Base-by-base conservation (phyloP, 1,140 invertebrate genomes). In the Drosophila ananassae region DNA sequence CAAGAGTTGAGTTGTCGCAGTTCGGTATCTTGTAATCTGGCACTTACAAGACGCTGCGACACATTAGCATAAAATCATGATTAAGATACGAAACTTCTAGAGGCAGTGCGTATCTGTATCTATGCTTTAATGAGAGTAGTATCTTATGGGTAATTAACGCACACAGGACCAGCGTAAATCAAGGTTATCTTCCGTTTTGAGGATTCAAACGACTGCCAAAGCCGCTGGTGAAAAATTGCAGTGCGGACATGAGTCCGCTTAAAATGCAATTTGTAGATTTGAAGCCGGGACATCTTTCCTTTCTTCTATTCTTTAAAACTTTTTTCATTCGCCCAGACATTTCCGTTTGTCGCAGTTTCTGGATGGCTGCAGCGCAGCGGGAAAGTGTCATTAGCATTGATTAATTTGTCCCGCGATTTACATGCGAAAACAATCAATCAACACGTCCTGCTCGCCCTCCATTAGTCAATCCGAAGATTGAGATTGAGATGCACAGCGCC, bases 391-490 rank as follows among this genome's bases (percentile, higher is more conserved):
- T 91, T 91, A 91, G 89, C 89, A 91, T 91, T 91, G 89, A 91
- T 91, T 91, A 91, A 91, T 91, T 91, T 84, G 80, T 90, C 73
- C 69, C 69, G 58, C 79, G 71, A 91, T 91, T 91, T 91, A 90
- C 89, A 91, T 91, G 85, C 75, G 52, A 83, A 91, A 91, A 91
- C 84, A 91, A 91, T 91, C 89, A 91, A 91, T 91, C 89, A 91
- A 90, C 85, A 71, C 68, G 80, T 84, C 76, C 73, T 61, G 66
- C 75, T 55, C 62, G 67, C 53, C 67, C 77, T 66, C 73, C 83
- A 89, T 89, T 89, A 89, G 79, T 89, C 83, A 89, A 89, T 89
- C 83, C 72, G 21, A 68, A 89, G 83, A 81, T 85, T 80, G 71
- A 84, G 82, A 89, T 89, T 77, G 72, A 87, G 83, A 79, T 79